These are phyloP conservation scores for Andrena praecox DNA, from an alignment of 2,888 invertebrate genomes.

Conservation along the genomic window DNA sequence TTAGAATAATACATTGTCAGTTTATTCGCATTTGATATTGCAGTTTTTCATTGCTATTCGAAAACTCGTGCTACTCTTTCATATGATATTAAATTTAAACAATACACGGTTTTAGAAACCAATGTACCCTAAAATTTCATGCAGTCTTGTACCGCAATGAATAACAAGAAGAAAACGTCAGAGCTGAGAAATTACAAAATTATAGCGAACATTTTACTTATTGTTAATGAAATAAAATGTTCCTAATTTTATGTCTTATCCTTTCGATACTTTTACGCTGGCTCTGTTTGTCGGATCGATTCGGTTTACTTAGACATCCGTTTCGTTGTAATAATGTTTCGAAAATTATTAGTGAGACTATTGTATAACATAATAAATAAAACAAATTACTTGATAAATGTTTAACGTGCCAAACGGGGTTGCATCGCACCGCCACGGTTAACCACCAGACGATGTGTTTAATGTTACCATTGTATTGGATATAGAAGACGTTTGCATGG, in stretches of 20 bases:
- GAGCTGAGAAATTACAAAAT: constrained; percentile 15
- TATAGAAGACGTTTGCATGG: constrained; percentile 78
- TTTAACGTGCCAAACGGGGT: constrained; percentile 78
- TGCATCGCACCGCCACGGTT: constrained; percentile 78
- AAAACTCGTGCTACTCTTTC: neutral
- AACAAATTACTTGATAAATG: constrained; percentile 52
- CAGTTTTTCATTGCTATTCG: constrained; percentile 18
- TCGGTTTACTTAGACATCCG: neutral
- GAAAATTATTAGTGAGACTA: constrained; percentile 41
- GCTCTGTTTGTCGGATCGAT: neutral
- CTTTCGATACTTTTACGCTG: constrained; percentile 27
- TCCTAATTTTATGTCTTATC: constrained; percentile 11
- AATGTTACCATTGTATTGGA: constrained; percentile 79
- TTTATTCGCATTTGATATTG: constrained; percentile 24
- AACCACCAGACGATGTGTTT: constrained; percentile 77
- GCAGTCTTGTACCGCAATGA: constrained; percentile 37
- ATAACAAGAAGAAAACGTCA: neutral
- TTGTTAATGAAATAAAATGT: constrained; percentile 24
- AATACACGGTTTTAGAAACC: constrained; percentile 7
- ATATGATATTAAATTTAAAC: constrained; percentile 7
- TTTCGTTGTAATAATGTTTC: constrained; percentile 35
- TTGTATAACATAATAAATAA: constrained; percentile 61
- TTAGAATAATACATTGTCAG: constrained; percentile 43
- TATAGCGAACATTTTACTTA: constrained; percentile 20
- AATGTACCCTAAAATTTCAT: constrained; percentile 19